Conservation (phyloP, 2,797 vertebrate genomes). For the Vireo griseus region DNA sequence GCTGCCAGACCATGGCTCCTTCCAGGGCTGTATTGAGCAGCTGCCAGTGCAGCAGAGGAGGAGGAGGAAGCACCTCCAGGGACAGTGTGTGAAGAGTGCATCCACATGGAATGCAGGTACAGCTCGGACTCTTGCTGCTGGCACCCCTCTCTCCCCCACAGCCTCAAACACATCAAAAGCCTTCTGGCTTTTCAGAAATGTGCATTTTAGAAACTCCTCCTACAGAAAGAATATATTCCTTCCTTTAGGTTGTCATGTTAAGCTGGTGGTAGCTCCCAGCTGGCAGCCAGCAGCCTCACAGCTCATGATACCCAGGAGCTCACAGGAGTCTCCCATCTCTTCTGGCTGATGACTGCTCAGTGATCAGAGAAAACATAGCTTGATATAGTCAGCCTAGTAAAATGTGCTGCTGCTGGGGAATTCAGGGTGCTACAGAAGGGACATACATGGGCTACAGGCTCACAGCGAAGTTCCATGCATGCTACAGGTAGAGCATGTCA, state of each 20-base stretch:
- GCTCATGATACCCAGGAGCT: neutral
- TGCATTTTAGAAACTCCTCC: neutral
- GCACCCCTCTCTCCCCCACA: neutral
- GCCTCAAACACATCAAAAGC: neutral
- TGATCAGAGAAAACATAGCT: neutral
- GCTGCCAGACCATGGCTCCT: neutral
- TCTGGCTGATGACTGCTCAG: neutral
- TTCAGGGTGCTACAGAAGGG: accelerated
- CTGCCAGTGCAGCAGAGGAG: neutral
- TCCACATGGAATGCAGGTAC: neutral
- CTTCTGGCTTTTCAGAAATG: neutral
- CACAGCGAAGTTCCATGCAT: neutral
- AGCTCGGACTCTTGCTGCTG: neutral
- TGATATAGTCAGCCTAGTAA: neutral
- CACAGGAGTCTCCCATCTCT: neutral
- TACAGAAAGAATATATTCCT: neutral
- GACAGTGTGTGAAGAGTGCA: neutral
- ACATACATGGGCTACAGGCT: accelerated
- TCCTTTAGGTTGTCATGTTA: accelerated
- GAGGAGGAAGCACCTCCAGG: neutral
- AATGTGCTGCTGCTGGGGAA: neutral
- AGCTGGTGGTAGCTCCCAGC: neutral
- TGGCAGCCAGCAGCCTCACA: neutral
- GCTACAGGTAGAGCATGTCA: no score
- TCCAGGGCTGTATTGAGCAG: neutral